Evolutionary conservation across 2,888 invertebrate species (phyloP).

Genomic region (Argyresthia goedartella): DNA sequence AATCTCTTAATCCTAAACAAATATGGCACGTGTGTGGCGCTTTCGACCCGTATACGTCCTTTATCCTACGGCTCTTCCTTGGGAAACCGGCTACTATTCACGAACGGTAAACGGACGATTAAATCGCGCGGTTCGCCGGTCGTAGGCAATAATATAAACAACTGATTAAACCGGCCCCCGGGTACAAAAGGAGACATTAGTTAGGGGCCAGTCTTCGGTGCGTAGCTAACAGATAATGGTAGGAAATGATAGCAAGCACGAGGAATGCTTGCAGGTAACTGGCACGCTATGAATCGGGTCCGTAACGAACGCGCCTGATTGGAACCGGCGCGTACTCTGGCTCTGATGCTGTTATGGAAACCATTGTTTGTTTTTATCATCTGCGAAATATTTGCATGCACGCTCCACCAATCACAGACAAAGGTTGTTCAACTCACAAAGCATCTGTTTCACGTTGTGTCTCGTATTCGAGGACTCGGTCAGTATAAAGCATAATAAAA

Average conservation of each 20-base stretch:
- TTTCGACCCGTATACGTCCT: constrained; percentile 31
- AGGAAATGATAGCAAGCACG: constrained; percentile 46
- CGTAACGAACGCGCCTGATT: constrained; percentile 31
- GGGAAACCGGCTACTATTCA: constrained; percentile 33
- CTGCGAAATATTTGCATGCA: no score
- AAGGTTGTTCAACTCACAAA: no score
- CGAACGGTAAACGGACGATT: constrained; percentile 60
- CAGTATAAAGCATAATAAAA: no score
- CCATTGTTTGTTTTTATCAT: constrained; percentile 28
- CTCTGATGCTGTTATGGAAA: constrained; percentile 8
- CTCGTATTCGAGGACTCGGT: no score
- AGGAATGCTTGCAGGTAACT: constrained; percentile 32
- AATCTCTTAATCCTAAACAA: constrained; percentile 66
- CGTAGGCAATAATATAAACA: constrained; percentile 64
- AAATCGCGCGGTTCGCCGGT: constrained; percentile 51
- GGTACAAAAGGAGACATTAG: constrained; percentile 68
- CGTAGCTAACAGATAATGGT: constrained; percentile 53
- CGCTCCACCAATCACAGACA: no score
- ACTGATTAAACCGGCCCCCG: constrained; percentile 57
- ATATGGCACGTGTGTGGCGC: constrained; percentile 31
- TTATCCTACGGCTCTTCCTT: constrained; percentile 24
- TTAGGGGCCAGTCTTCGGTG: constrained; percentile 42
- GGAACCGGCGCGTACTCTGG: neutral
- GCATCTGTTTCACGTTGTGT: no score
- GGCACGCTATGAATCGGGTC: constrained; percentile 32